phyloP scores from a whole-genome alignment of 2,113 vertebrate genomes.

The Archocentrus centrarchus region DNA sequence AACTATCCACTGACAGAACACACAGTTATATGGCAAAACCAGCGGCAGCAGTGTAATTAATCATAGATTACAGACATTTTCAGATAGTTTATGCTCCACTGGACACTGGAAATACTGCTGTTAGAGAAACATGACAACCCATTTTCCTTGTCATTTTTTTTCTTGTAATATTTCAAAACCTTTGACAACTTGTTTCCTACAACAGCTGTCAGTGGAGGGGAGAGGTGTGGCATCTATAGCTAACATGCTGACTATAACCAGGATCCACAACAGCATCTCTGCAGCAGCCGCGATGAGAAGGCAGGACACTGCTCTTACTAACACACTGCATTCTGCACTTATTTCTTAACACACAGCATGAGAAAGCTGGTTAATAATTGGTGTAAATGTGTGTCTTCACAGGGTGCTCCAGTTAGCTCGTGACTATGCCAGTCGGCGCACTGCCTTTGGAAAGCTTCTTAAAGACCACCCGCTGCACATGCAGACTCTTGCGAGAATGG shows the following conservation, averaged over 20 bases:
- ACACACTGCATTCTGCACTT: neutral
- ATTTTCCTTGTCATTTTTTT: neutral
- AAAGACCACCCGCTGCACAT: slow-evolving; percentile 87
- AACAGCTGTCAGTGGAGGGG: slow-evolving; percentile 86
- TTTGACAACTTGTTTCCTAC: neutral
- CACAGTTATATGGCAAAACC: neutral
- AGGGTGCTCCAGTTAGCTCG: slow-evolving; percentile 85
- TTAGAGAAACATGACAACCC: neutral
- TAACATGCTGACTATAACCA: slow-evolving; percentile 87
- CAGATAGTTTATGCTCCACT: neutral
- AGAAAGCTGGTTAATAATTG: slow-evolving; percentile 9
- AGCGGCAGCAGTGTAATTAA: neutral
- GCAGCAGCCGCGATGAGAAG: slow-evolving; percentile 87
- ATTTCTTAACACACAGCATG: neutral
- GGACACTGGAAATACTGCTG: neutral
- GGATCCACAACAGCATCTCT: slow-evolving; percentile 85
- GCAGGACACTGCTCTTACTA: slow-evolving; percentile 57
- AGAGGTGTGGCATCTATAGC: slow-evolving; percentile 87
- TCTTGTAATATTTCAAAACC: neutral
- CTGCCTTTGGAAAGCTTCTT: slow-evolving; percentile 86
- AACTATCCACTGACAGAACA: neutral
- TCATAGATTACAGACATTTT: neutral
- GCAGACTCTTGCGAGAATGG: slow-evolving; percentile 86
- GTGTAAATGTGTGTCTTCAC: slow-evolving; percentile 20
- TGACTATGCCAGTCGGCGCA: slow-evolving; percentile 83